Evolutionary conservation across 2,888 invertebrate genomes (phyloP), one percentile per base, ranked within the genome.

Genomic region (Chalcis sispes): DNA sequence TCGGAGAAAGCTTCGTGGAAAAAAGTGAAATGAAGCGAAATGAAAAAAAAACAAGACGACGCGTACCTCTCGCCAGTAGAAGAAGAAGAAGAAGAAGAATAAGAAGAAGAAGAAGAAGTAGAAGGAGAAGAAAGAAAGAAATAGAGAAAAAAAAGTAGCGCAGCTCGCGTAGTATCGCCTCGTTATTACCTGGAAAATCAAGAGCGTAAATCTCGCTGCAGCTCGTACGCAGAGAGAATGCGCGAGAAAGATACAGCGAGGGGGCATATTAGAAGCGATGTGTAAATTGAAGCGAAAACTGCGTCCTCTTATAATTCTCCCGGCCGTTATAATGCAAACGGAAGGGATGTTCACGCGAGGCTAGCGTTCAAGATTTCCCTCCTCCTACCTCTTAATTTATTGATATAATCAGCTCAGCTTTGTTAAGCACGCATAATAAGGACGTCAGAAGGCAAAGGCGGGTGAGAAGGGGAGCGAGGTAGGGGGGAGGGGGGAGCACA

Each of bases 331-430:
- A 56, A 75, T 64, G 40, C 8, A 32, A 32, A 64, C 70, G 54
- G 18, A 23, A n/a, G 27, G 65, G 50, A 42, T 23, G 36, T 18
- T n/a, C 32, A 18, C 58, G 36, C 52, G 42, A 2, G 18, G 42
- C 52, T n/a, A n/a, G 65, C 48, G 72, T 36, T 62, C 71, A 72
- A 75, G 77, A 78, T 72, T 72, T 78, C 69, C 61, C 71, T 36
- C 29, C 59, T 79, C 81, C 84, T 84, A 87, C 42, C 81, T 79
- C 81, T 84, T 85, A 87, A 87, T 87, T 86, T 87, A 87, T 87
- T 85, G 86, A 85, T 84, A 85, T 85, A 86, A 86, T 87, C 86
- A 85, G 85, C 86, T 86, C 83, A 84, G 84, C 84, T 85, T 85
- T 84, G 85, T 85, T 85, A 83, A 85, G 82, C 82, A 80, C 82